Evolutionary conservation across 2,888 invertebrate genomes (phyloP), one percentile per base, ranked within the genome.

Genomic region (Ethmia dodecea): DNA sequence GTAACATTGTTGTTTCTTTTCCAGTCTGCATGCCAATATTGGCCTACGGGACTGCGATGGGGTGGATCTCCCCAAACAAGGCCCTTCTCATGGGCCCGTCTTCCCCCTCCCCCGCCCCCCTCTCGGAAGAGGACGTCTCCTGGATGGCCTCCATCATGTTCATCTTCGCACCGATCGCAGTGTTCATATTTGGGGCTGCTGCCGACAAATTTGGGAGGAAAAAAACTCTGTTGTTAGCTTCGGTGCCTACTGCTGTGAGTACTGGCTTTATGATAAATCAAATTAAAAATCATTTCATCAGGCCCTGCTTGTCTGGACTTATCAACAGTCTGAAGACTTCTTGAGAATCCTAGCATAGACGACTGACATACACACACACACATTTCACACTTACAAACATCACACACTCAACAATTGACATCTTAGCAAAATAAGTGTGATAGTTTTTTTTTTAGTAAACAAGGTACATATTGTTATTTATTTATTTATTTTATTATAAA

Each of bases 61-160:
- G 89, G 0, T 89, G 89, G 88, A 80, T 88, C 4, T 88, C 89
- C 0, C 88, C 89, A 0, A 75, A 88, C 58, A 77, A 87, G 27
- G 75, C 73, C 0, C 57, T 86, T 0, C 74, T 89, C 3, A 79
- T 86, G 70, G 76, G 88, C 0, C 60, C 66, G 1, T 33, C 47
- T 0, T 72, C 86, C 0, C 87, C 88, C 0, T 67, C 87, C 0
- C 54, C 52, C 8, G 33, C 47, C 0, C 73, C 80, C 0, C 47
- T 87, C 1, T 60, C 78, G 0, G 76, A 84, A 41, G 80, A 83
- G 38, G 78, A 86, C 15, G 71, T 88, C 0, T 87, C 89, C 0
- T 88, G 89, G 88, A 77, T 90, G 67, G 89, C 88, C 0, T 88
- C 89, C 2, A 73, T 89, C 32, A 84, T 89, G 70, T 88, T 88